A percentile compares a stretch with the other conserved stretches of the same genome.
Evolutionary conservation across 2,797 vertebrate genomes (phyloP).

Genomic region (Crocodylus rhombifer): DNA sequence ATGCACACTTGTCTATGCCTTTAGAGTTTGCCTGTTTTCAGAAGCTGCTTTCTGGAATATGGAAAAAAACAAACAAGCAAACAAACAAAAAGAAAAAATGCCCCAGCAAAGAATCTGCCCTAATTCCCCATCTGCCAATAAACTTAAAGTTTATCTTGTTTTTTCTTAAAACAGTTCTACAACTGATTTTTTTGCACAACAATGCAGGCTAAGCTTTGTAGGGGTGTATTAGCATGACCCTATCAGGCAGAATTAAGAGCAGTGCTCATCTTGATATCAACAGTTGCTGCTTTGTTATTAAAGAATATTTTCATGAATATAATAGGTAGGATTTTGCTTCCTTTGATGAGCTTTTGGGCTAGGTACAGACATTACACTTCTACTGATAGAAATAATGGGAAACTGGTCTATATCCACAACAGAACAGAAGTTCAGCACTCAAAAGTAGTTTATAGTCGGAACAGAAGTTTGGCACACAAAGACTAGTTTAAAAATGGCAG

Average conservation of each 20-base stretch:
- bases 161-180: background rate
- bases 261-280: background rate
- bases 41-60: background rate
- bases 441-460: no score
- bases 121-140: background rate
- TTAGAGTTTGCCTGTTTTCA: no score
- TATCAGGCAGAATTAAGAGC: background rate
- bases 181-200: background rate
- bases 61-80: no score
- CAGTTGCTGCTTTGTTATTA: background rate
- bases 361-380: no score
- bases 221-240: background rate
- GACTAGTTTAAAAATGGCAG: no score
- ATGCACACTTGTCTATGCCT: no score
- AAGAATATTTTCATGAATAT: background rate
- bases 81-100: no score
- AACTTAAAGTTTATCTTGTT: slow-evolving; percentile 4
- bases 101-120: background rate
- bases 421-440: no score
- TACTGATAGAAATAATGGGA: no score
- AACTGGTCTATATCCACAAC: no score
- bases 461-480: no score
- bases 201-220: background rate
- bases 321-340: background rate
- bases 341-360: background rate